phyloP scores from a whole-genome alignment of 1,140 invertebrate genomes.

The Prorops nasuta region DNA sequence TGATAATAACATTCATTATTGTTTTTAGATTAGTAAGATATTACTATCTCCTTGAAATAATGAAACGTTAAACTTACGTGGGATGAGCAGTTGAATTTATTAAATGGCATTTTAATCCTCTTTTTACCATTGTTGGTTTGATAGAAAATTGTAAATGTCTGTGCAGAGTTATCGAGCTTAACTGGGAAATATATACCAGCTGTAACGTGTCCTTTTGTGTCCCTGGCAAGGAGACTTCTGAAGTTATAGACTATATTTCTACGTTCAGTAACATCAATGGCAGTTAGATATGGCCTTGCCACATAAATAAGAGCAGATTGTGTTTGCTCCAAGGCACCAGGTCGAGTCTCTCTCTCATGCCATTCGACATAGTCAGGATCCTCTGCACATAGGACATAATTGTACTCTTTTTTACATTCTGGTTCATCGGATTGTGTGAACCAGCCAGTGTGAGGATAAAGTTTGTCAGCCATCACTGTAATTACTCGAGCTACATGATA shows the following conservation, averaged over 20 bases:
- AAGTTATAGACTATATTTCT: constrained; percentile 88
- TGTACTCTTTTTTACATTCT: constrained; percentile 76
- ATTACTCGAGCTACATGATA: constrained; percentile 85
- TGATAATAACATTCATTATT: neutral
- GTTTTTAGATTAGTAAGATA: neutral
- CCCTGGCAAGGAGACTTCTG: constrained; percentile 75
- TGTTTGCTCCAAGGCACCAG: constrained; percentile 53
- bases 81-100: constrained; percentile 62
- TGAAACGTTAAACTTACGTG: constrained; percentile 56
- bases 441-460: constrained; percentile 85
- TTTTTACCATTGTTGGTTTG: constrained; percentile 66
- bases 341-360: constrained; percentile 71
- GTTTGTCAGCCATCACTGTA: constrained; percentile 81
- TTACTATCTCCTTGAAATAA: neutral
- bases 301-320: constrained; percentile 70
- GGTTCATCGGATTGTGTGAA: constrained; percentile 77
- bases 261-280: constrained; percentile 82
- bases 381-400: constrained; percentile 66
- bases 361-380: constrained; percentile 78
- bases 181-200: constrained; percentile 83
- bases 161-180: constrained; percentile 60
- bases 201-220: constrained; percentile 75
- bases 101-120: constrained; percentile 70
- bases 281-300: constrained; percentile 74
- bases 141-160: constrained; percentile 76